Base-by-base conservation (phyloP, 2,888 invertebrate genomes). In the Spisula solida region DNA sequence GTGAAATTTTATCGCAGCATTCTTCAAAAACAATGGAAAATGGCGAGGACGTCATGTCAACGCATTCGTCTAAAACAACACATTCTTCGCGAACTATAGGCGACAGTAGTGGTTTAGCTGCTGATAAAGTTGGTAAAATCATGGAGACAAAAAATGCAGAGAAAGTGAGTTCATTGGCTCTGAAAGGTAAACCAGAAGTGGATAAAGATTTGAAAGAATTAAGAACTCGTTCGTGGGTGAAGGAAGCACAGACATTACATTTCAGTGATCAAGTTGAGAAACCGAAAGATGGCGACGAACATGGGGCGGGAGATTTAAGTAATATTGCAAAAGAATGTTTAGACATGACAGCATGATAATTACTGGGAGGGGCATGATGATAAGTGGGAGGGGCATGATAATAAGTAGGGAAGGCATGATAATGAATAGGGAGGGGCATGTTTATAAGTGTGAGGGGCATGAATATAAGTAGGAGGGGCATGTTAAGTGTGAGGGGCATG, bases 211-310 rank as follows among this genome's bases (percentile, higher is more conserved):
- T 84, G 41, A 84, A 95, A 84, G 96, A 96, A 48, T 86, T 89
- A 34, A 90, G 96, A 47, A 96, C 96, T 16, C 94, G 96, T 86
- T 94, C 94, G 29, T 96, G 96, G 96, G 95, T 96, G 29, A 95
- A 95, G 56, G 95, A 95, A 56, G 93, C 96, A 0, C 94, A 95
- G 90, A 93, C 93, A 29, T 90, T 93, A 18, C 87, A 90, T 82
- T 92, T 92, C 48, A 86, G 70, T 48, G 92, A 91, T 47, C 87
- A 90, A 60, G 55, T 78, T 6, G 86, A 87, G 4, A 16, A 78
- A 41, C 66, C 81, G 0, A 78, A 47, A n/a, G 92, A 90, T 12
- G 0, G 25, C 16, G 87, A 91, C 0, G 91, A 88, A 10, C n/a
- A 16, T 34, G 82, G 20, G 25, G 48, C 75, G 0, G 56, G 79